phyloP scores from a whole-genome alignment of 2,888 invertebrate species.

The Microplitis deprimator region DNA sequence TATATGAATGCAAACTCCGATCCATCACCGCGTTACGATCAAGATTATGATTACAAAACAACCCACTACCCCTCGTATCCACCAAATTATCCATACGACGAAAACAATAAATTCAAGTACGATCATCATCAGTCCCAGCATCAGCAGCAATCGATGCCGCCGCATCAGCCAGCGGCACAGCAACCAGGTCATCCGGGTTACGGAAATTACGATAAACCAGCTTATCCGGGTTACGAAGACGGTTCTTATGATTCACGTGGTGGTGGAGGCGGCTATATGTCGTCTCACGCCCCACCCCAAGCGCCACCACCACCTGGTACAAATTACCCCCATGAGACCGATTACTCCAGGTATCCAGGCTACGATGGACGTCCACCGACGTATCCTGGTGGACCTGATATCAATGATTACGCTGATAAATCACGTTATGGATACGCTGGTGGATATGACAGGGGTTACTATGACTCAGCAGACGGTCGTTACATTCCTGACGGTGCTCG shows the following conservation, averaged over 20 bases:
- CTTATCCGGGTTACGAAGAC: slow-evolving; percentile 59
- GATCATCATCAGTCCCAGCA: slow-evolving; percentile 51
- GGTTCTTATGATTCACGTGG: slow-evolving; percentile 57
- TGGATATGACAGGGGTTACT: slow-evolving; percentile 54
- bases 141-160: slow-evolving; percentile 51
- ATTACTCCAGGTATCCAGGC: slow-evolving; percentile 59
- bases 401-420: slow-evolving; percentile 59
- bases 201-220: slow-evolving; percentile 51
- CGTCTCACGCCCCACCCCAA: slow-evolving; percentile 50
- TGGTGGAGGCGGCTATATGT: neutral
- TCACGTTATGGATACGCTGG: slow-evolving; percentile 56
- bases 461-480: slow-evolving; percentile 56
- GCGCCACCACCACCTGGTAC: slow-evolving; percentile 44
- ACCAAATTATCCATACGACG: slow-evolving; percentile 69
- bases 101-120: slow-evolving; percentile 64
- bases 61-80: slow-evolving; percentile 70
- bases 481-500: slow-evolving; percentile 55
- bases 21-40: slow-evolving; percentile 60
- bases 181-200: slow-evolving; percentile 54
- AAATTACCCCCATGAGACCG: slow-evolving; percentile 57
- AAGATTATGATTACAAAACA: slow-evolving; percentile 69
- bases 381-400: slow-evolving; percentile 49
- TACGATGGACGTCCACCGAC: slow-evolving; percentile 54
- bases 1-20: slow-evolving; percentile 64
- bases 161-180: slow-evolving; percentile 49